Conservation (phyloP, 2,888 invertebrate species). For the Metopia argyrocephala region DNA sequence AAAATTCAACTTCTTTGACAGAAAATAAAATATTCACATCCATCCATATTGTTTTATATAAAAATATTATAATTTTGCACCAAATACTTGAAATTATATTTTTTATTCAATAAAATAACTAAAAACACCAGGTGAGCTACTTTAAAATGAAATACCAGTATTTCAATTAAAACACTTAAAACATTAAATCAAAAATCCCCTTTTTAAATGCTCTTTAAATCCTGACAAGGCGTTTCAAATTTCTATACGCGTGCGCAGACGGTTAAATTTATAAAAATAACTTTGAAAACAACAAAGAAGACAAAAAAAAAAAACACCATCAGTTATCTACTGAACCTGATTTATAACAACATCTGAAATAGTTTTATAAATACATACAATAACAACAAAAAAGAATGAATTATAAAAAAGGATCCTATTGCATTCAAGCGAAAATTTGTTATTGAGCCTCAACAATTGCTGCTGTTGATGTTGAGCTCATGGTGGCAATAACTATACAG, state of each 20-base stretch:
- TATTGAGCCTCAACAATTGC: constrained; percentile 45
- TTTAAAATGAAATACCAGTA: not conserved
- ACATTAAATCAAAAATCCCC: constrained; percentile 15
- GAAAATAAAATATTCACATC: too few species aligned
- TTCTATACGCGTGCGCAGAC: constrained; percentile 58
- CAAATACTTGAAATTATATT: not conserved
- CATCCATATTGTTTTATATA: too few species aligned
- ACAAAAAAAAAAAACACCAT: constrained; percentile 31
- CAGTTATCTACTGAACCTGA: constrained; percentile 40
- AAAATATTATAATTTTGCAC: too few species aligned
- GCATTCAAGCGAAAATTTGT: constrained; percentile 52
- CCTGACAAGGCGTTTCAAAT: constrained; percentile 60
- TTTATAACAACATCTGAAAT: constrained; percentile 53
- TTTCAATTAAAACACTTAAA: constrained; percentile 22
- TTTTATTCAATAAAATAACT: not conserved
- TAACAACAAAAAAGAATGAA: not conserved
- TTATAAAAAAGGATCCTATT: constrained; percentile 53
- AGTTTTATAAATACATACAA: constrained; percentile 18
- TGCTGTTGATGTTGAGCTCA: constrained; percentile 40
- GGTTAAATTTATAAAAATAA: constrained; percentile 29
- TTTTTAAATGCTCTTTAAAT: constrained; percentile 43
- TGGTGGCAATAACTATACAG: constrained; percentile 9
- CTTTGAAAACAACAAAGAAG: constrained; percentile 10
- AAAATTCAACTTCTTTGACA: too few species aligned
- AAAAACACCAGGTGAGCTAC: constrained; percentile 27